Base-by-base conservation (phyloP, 2,888 invertebrate genomes). In the Hypomecis atomaria region DNA sequence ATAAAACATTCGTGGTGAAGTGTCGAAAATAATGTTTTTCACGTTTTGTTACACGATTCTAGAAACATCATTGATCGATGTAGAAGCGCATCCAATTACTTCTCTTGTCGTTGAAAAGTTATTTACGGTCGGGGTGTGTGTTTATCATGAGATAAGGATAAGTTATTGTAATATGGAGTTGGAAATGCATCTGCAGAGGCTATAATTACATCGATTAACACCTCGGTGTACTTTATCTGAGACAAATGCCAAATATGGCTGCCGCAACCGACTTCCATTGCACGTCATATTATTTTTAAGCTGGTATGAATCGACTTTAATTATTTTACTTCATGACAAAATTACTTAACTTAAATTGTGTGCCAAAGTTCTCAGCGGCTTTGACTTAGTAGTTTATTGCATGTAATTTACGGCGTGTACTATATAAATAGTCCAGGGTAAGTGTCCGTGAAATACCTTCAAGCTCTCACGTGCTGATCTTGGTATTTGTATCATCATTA, bases 51-150 rank as follows among this genome's bases (percentile, higher is more conserved):
- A 76, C 73, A 74, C 78, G 71, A 77, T 76, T 73, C 78, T 74
- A 79, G 79, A 82, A 80, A 76, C 78, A 74, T 71, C 62, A 64
- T 78, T 82, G 84, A 83, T 83, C 82, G 78, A 84, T 83, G 83
- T 82, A 74, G 81, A 81, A 78, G 79, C 81, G 77, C 81, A 81
- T 78, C 86, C 88, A 88, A 88, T 89, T 88, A 89, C 84, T 84
- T 74, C 75, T 77, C 83, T 75, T 85, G 88, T 87, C 87, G 85
- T 79, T 84, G 84, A 76, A 76, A 77, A 75, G 82, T 87, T 85
- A 88, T 89, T 88, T 87, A 88, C 84, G 82, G 79, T 78, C 79
- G 75, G 62, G 53, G 75, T 79, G 67, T 84, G 82, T 85, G 83
- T 84, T 86, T 84, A 87, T 81, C 82, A 73, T 57, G 76, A 84